These are phyloP conservation scores for Heliconius ethilla DNA, from an alignment of 2,888 invertebrate genomes.

Conservation along the genomic window DNA sequence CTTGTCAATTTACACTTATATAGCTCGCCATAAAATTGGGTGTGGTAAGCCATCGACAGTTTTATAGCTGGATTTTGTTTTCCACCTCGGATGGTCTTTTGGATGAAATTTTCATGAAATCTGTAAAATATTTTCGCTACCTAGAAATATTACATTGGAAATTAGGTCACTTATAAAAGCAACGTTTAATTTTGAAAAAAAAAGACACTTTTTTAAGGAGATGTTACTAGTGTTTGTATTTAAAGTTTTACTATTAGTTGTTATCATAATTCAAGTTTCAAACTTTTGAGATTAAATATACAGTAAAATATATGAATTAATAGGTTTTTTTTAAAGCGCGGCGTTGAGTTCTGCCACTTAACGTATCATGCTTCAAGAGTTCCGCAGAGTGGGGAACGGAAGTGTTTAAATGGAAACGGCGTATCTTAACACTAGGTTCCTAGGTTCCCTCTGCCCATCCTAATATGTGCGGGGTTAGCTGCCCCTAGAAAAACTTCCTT, in stretches of 20 bases:
- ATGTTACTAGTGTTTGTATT: not conserved
- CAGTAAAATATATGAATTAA: not conserved
- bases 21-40: not conserved
- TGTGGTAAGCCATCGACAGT: not conserved
- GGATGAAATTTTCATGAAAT: constrained; percentile 1
- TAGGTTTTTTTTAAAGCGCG: not conserved
- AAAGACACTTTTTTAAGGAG: not conserved
- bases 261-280: not conserved
- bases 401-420: too few relatives aligned
- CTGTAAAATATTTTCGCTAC: not conserved
- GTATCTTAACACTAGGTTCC: too few relatives aligned
- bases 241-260: not conserved
- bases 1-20: not conserved
- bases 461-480: too few relatives aligned
- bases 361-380: not conserved
- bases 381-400: too few relatives aligned
- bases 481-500: too few relatives aligned
- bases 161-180: not conserved
- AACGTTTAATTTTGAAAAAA: not conserved
- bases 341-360: not conserved
- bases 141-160: not conserved
- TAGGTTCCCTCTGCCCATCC: too few relatives aligned
- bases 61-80: not conserved
- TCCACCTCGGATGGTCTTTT: too few relatives aligned
- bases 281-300: not conserved